Percentiles rank a stretch among this genome's conserved stretches.
These are phyloP conservation scores for Nesogale talazaci DNA, from an alignment of 2,113 vertebrate genomes.

Conservation along the genomic window DNA sequence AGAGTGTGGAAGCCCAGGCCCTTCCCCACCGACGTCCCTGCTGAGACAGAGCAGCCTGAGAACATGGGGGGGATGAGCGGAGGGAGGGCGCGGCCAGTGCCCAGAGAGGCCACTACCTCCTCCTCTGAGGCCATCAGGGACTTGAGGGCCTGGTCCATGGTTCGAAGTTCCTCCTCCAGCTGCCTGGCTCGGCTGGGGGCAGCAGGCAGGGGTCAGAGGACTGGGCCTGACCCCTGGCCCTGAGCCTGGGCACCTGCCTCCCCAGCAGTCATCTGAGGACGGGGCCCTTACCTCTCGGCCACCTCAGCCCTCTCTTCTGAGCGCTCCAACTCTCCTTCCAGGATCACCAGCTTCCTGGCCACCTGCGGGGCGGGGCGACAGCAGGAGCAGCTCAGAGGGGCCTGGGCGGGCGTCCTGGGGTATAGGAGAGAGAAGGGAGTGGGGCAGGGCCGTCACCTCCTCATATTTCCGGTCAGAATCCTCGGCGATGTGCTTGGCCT, in stretches of 20 bases:
- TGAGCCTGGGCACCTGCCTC: slow-evolving; percentile 19
- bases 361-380: slow-evolving; percentile 86
- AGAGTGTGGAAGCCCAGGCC: slow-evolving; percentile 18
- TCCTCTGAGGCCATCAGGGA: slow-evolving; percentile 97
- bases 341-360: slow-evolving; percentile 96
- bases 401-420: not conserved
- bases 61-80: slow-evolving; percentile 48
- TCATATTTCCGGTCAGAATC: slow-evolving; percentile 99
- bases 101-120: slow-evolving; percentile 92
- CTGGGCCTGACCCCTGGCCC: slow-evolving; percentile 13
- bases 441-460: slow-evolving; percentile 88
- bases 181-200: slow-evolving; percentile 92
- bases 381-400: not conserved
- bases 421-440: not conserved
- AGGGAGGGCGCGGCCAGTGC: slow-evolving; percentile 71
- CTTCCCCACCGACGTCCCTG: not conserved
- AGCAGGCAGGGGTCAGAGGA: slow-evolving; percentile 74
- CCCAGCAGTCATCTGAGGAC: not conserved
- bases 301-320: slow-evolving; percentile 98
- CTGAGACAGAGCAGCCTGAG: slow-evolving; percentile 57
- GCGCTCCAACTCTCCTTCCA: slow-evolving; percentile 97
- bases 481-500: slow-evolving; percentile 98
- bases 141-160: slow-evolving; percentile 98
- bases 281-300: slow-evolving; percentile 92
- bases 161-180: slow-evolving; percentile 95